Base-by-base conservation (phyloP, 2,797 vertebrate species). In the Coilia nasus region DNA sequence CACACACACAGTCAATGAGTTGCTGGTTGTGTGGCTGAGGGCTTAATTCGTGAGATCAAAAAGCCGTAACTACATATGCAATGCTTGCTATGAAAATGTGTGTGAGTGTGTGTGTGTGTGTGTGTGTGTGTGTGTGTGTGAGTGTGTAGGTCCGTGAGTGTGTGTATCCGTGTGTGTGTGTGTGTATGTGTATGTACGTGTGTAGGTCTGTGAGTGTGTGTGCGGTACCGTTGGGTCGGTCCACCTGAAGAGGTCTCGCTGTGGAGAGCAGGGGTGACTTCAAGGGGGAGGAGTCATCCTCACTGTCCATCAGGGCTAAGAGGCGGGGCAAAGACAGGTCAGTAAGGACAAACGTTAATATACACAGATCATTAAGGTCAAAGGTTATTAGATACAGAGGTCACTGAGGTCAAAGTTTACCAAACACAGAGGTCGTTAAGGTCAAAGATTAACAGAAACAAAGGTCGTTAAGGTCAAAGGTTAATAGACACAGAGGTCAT, bases 251-350 rank as follows among this genome's bases (percentile, higher is more conserved):
- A 0, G 97, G 97, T 90, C 97, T 97, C 84, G 93, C 96, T 0
- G 96, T 97, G 6, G 98, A 98, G 86, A 98, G 81, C 85, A 97
- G 92, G 46, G 97, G 96, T 88, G 94, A 97, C 93, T 96, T 97
- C 83, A 97, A 54, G 2, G 95, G 94, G 25, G 96, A 96, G 12
- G 95, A 94, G 88, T 96, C 96, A 3, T 97, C 96, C 83, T 98
- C 97, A n/a, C 95, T 94, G 83, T 97, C 97, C 57, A 96, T 97
- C 89, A 99, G 94, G 84, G 97, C 98, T 99, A 84, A 6, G 64
- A 41, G 67, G 67, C 28, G 15, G 60, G 60, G 21, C 15, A 6
- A 62, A 10, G 2, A 54, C 35, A 47, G 46, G 59, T 60, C 59
- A 60, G 10, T 47, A 60, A 15, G 64, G 62, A 25, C 62, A 67